These are phyloP conservation scores for Dynastes hyllus DNA, from an alignment of 2,888 invertebrate species.

Conservation along the genomic window DNA sequence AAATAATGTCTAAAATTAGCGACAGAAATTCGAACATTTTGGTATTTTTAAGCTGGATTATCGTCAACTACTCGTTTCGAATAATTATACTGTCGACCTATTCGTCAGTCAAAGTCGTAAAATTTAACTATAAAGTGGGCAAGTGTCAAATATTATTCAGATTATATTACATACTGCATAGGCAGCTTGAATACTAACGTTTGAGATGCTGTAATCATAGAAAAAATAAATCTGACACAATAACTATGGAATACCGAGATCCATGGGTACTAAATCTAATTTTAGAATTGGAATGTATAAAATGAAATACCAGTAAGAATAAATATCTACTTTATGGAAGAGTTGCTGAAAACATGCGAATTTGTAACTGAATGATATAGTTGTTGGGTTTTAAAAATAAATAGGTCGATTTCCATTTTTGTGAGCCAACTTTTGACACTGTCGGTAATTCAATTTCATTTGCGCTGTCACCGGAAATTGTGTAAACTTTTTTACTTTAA, in stretches of 20 bases:
- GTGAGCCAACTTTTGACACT: no score
- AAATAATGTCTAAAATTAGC: conserved; percentile 16
- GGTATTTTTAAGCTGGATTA: conserved; percentile 4
- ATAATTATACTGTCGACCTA: conserved; percentile 13
- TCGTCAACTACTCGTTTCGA: not conserved
- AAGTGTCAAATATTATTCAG: not conserved
- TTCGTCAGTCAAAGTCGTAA: conserved; percentile 25
- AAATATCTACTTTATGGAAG: no score
- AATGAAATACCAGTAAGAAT: no score
- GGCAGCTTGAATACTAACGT: not conserved
- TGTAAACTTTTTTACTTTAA: no score
- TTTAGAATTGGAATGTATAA: no score
- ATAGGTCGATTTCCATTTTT: no score
- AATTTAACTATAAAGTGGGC: conserved; percentile 21
- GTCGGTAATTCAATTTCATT: no score
- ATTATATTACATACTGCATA: conserved; percentile 8
- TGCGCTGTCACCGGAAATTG: no score
- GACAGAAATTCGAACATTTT: conserved; percentile 5
- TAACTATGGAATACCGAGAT: not conserved
- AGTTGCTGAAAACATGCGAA: no score
- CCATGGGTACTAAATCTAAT: no score
- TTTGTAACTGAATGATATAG: no score
- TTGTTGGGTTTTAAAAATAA: no score
- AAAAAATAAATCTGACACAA: conserved; percentile 23
- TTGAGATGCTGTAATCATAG: not conserved